Conservation (phyloP, 2,888 invertebrate genomes). For the Atrina japonica region DNA sequence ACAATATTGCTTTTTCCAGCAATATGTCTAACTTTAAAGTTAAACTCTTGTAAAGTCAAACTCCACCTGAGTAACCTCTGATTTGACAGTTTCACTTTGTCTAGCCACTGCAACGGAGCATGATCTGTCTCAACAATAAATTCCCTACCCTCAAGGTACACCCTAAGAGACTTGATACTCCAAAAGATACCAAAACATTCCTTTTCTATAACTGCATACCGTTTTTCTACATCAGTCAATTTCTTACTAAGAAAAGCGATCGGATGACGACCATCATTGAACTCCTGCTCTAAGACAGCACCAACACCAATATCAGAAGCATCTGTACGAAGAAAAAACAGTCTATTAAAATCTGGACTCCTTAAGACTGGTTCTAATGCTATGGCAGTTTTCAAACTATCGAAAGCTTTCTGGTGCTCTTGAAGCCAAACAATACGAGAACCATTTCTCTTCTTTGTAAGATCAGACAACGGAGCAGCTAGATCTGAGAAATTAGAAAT, state of each 20-base stretch:
- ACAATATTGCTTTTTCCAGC: slow-evolving; percentile 17
- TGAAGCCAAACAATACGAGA: slow-evolving; percentile 36
- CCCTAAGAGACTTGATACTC: too few species aligned
- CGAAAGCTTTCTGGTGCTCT: slow-evolving; percentile 35
- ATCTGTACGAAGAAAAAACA: slow-evolving; percentile 58
- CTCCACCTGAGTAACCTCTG: slow-evolving; percentile 23
- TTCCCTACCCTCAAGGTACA: slow-evolving; percentile 33
- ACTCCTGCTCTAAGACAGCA: too few species aligned
- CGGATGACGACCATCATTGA: slow-evolving; percentile 39
- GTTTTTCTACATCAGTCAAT: slow-evolving; percentile 48
- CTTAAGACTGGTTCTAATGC: slow-evolving; percentile 38
- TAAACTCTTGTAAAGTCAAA: too few species aligned
- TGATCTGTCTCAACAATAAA: slow-evolving; percentile 36
- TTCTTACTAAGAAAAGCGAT: slow-evolving; percentile 58
- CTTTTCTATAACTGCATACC: too few species aligned
- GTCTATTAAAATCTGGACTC: slow-evolving; percentile 48
- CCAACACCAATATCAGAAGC: slow-evolving; percentile 55
- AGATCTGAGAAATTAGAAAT: slow-evolving; percentile 41
- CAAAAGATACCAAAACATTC: slow-evolving; percentile 50
- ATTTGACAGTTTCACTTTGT: slow-evolving; percentile 21
- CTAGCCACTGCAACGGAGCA: slow-evolving; percentile 27
- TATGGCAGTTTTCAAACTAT: slow-evolving; percentile 31
- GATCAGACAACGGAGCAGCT: slow-evolving; percentile 35
- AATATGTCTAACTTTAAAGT: slow-evolving; percentile 14
- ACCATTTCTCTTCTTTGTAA: slow-evolving; percentile 27